Evolutionary conservation across 92 coral and sea anemone genomes (phyloP), one percentile per base, ranked within the genome.

Genomic region (Bergia puertoricense): DNA sequence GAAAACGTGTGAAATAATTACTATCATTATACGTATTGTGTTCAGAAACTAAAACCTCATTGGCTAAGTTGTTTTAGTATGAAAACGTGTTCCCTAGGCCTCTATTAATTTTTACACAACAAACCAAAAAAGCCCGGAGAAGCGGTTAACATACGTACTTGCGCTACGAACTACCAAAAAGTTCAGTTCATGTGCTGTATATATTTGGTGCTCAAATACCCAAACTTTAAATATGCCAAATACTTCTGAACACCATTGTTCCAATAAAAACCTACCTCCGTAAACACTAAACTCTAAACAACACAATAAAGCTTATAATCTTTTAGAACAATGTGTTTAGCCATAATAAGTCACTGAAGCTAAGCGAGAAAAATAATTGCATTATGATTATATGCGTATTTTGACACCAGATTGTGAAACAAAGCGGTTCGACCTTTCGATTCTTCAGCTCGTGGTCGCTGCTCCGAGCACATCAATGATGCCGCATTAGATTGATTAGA

Each of bases 1-100:
- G 68, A 69, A 69, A 84, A 84, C 87, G 87, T 84, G 22, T 46
- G 23, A 37, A 45, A 66, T 69, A 84, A 84, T 45, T 84, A 38
- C 62, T 45, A 48, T 69, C 77, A 23, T 38, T 74, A 39, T 74
- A 54, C 14, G 59, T 62, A 62, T 62, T 4, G 69, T 62, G 20
- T 23, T 23, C 2, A 8, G 4, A 67, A 67, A 69, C 37, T 42
- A 2, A 6, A 46, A 48, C 68, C 68, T 51, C n/a, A 45, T 84
- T 84, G 45, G 85, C 72, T 57, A 56, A 54, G 59, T 56, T 80
- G 85, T 54, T n/a, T 50, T 67, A 80, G 16, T 30, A 48, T 39
- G 67, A 44, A 79, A 80, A 80, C 85, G 85, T 80, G 85, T 80
- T 7, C 42, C 48, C 72, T 30, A 30, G 30, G 30, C 30, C 30